Evolutionary conservation across 2,888 invertebrate genomes (phyloP), one percentile per base, ranked within the genome.

Genomic region (Eulithis testata): DNA sequence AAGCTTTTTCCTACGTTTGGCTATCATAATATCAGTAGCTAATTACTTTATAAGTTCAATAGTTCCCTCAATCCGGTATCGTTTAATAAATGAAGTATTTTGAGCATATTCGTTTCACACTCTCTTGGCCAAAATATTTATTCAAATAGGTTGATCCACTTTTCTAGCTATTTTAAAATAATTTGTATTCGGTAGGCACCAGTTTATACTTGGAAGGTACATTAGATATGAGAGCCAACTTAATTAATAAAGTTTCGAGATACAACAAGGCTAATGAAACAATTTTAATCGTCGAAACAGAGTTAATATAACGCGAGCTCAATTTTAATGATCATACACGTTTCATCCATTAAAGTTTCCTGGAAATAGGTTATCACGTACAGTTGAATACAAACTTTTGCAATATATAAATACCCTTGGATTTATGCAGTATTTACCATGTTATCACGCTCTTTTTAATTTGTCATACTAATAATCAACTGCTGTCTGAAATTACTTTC

Each of bases 261-360:
- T 44, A 36, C 37, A 55, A 53, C 63, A 49, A 12, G 47, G 14
- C 31, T 57, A 57, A 52, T 60, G 21, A 60, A 69, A 70, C 65
- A 65, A 63, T 63, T 67, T 66, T 55, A 67, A 66, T 62, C 51
- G 55, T 65, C 47, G 36, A 37, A 60, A 49, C 63, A 11, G 59
- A 65, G 51, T 63, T 57, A 55, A 58, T 51, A 64, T 52, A 40
- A 45, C 43, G 36, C 44, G 36, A 37, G 21, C 43, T 60, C 60
- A 60, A 70, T 59, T 70, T 60, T 63, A 67, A 63, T 49, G 52
- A 43, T 44, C 52, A 45, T 64, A 68, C 69, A 71, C 64, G 71
- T 59, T 65, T 63, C 61, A 64, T 64, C 63, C 69, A 63, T 71
- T 69, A 65, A 64, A 64, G 50, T 53, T 43, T 58, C 58, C 60